These are phyloP conservation scores for Montipora foliosa DNA, from an alignment of 64 coral and sea anemone genomes.

Conservation along the genomic window DNA sequence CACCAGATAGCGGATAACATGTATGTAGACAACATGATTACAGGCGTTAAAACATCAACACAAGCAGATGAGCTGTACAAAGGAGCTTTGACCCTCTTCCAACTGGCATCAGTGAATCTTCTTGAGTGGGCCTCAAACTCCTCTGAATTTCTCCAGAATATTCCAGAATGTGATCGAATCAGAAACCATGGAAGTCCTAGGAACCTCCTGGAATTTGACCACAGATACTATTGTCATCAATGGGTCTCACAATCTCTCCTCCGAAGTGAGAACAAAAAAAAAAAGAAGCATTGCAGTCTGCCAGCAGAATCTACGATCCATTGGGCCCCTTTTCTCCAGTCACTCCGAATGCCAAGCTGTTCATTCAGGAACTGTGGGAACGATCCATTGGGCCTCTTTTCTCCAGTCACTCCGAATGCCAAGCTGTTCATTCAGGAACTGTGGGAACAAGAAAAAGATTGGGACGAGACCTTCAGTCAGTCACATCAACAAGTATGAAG, in stretches of 20 bases:
- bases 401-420: slow-evolving; percentile 34
- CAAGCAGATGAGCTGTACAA: slow-evolving; percentile 59
- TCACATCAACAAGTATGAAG: slow-evolving; percentile 5
- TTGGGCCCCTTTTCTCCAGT: slow-evolving; percentile 34
- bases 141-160: slow-evolving; percentile 26
- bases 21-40: slow-evolving; percentile 64
- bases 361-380: slow-evolving; percentile 60
- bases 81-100: slow-evolving; percentile 19
- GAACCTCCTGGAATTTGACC: slow-evolving; percentile 33
- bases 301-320: slow-evolving; percentile 42
- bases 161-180: slow-evolving; percentile 21
- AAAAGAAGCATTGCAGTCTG: slow-evolving; percentile 18
- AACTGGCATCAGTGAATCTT: slow-evolving; percentile 18
- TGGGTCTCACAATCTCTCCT: slow-evolving; percentile 30
- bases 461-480: slow-evolving; percentile 16
- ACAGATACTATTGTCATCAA: slow-evolving; percentile 32
- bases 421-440: slow-evolving; percentile 55
- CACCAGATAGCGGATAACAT: slow-evolving; percentile 47
- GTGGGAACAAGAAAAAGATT: slow-evolving; percentile 43
- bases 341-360: slow-evolving; percentile 42
- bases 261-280: background rate
- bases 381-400: slow-evolving; percentile 41
- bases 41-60: slow-evolving; percentile 35
- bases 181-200: slow-evolving; percentile 29
- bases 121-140: slow-evolving; percentile 59